These are phyloP conservation scores for Phyto melanocephala DNA, from an alignment of 2,888 invertebrate genomes.

Conservation along the genomic window DNA sequence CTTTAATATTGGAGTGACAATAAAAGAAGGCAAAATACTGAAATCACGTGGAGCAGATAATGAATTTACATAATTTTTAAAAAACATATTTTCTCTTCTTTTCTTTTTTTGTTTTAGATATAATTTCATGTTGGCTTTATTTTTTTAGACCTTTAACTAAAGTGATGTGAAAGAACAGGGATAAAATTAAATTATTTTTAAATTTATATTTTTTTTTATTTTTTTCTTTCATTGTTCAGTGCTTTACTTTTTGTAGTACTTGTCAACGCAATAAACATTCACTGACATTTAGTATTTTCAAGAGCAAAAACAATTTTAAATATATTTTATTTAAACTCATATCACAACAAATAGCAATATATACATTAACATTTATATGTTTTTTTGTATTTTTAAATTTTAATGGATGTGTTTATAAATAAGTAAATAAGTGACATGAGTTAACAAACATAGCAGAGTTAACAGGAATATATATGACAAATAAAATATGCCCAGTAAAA, in stretches of 20 bases:
- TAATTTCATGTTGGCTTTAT: neutral
- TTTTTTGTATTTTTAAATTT: slow-evolving; percentile 6
- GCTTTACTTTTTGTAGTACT: neutral
- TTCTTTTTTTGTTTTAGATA: neutral
- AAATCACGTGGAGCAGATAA: neutral
- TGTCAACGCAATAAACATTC: slow-evolving; percentile 5
- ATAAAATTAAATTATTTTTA: neutral
- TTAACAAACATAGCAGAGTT: neutral
- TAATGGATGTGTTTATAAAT: slow-evolving; percentile 36
- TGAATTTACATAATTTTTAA: neutral
- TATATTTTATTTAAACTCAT: neutral
- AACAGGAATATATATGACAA: slow-evolving; percentile 32
- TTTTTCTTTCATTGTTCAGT: no score
- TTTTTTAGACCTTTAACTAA: neutral
- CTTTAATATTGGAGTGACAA: neutral
- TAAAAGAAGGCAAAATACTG: neutral
- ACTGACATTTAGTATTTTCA: slow-evolving; percentile 1
- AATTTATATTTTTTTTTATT: neutral
- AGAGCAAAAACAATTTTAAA: neutral
- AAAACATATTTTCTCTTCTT: neutral
- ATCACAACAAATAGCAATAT: no score
- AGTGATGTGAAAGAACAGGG: neutral
- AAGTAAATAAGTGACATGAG: slow-evolving; percentile 25
- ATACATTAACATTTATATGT: no score
- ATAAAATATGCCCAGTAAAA: slow-evolving; percentile 34